These are phyloP conservation scores for Gavialis gangeticus DNA, from an alignment of 2,113 vertebrate genomes.

Conservation along the genomic window DNA sequence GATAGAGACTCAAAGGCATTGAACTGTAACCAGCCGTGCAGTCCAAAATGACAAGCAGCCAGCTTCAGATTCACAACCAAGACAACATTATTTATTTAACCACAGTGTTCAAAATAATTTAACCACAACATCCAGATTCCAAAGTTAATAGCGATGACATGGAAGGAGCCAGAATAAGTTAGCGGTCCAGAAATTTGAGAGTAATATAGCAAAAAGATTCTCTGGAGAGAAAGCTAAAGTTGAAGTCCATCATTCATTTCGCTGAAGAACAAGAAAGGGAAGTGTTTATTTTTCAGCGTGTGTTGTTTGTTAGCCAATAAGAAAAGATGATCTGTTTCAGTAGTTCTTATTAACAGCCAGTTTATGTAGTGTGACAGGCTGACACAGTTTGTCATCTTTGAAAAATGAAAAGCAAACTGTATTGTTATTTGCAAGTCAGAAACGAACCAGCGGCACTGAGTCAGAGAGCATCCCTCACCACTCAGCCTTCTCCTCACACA, in stretches of 20 bases:
- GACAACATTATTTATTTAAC: constrained; percentile 65
- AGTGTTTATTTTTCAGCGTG: neutral
- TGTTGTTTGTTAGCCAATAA: constrained; percentile 8
- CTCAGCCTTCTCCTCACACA: neutral
- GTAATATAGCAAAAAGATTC: neutral
- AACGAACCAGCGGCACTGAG: neutral
- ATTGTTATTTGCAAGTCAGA: constrained; percentile 28
- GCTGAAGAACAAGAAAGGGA: neutral
- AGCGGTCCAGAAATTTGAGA: constrained; percentile 15
- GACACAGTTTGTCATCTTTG: constrained; percentile 37
- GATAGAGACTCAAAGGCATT: constrained; percentile 57
- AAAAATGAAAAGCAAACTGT: constrained; percentile 53
- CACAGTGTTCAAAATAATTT: constrained; percentile 44
- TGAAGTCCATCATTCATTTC: constrained; percentile 13
- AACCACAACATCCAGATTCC: neutral
- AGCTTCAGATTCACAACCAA: constrained; percentile 49
- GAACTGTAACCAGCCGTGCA: constrained; percentile 38
- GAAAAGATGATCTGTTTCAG: neutral
- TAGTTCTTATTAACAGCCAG: neutral
- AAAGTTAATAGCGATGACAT: constrained; percentile 38
- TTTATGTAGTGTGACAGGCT: neutral
- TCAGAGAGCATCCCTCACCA: neutral
- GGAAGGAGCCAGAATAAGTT: neutral
- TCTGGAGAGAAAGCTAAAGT: neutral
- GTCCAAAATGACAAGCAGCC: constrained; percentile 52